Evolutionary conservation across 2,113 vertebrate genomes (phyloP).

Genomic region (Chlorodrepanis virens): DNA sequence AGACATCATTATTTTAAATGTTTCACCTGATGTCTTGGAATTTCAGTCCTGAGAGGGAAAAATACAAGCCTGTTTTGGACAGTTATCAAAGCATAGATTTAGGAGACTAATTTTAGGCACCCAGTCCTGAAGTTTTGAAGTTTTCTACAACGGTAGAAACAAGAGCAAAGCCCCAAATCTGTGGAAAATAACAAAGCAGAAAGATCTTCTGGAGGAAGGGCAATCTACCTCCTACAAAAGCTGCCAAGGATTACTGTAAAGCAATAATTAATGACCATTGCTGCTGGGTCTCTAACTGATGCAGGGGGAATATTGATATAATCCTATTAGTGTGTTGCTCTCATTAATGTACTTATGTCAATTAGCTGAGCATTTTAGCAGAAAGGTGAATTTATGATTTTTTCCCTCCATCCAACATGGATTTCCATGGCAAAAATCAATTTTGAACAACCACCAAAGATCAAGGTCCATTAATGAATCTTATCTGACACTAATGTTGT

Average conservation of each 20-base stretch:
- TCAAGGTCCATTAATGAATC: slow-evolving; percentile 62
- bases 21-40: neutral
- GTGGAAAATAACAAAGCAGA: slow-evolving; percentile 33
- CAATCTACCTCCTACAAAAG: slow-evolving; percentile 12
- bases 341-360: slow-evolving; percentile 72
- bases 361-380: slow-evolving; percentile 69
- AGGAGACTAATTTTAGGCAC: neutral
- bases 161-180: neutral
- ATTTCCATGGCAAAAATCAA: slow-evolving; percentile 59
- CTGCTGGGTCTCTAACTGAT: slow-evolving; percentile 61
- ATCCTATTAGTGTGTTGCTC: slow-evolving; percentile 58
- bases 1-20: neutral
- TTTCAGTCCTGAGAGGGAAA: neutral
- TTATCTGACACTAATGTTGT: slow-evolving; percentile 69
- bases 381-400: slow-evolving; percentile 64
- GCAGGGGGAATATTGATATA: slow-evolving; percentile 66
- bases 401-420: neutral
- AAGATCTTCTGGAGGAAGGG: slow-evolving; percentile 15
- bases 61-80: neutral
- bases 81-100: neutral
- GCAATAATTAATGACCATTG: slow-evolving; percentile 60
- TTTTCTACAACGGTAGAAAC: neutral
- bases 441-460: slow-evolving; percentile 56
- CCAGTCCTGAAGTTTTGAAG: neutral
- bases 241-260: slow-evolving; percentile 48